Evolutionary conservation across 2,888 invertebrate genomes (phyloP), one percentile per base, ranked within the genome.

Genomic region (Phalera bucephala): DNA sequence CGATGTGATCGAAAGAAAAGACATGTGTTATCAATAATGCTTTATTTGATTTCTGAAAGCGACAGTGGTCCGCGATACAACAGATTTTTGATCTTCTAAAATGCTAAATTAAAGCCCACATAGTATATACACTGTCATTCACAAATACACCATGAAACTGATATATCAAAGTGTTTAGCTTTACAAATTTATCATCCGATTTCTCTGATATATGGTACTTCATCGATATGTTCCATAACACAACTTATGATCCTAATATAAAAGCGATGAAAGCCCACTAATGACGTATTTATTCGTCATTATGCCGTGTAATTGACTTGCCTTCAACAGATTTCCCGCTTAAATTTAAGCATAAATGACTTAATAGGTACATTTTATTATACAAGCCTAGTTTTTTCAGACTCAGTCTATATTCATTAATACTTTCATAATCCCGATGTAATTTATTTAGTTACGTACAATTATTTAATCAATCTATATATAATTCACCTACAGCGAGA

Each of bases 351-450:
- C 62, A 36, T 44, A 49, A 44, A 53, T 55, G 50, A 43, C 44
- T 46, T n/a, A n/a, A n/a, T 52, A 50, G 32, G 5, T 28, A 45
- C 22, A 44, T 41, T 44, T 44, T 37, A 45, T 60, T 78, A 44
- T 76, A 82, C 75, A 81, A 62, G 69, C 69, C 64, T 70, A 72
- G 60, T 47, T 59, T 65, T 49, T 65, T 60, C 50, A 47, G 75
- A 69, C 72, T 83, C 83, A 83, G 83, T 83, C 83, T 83, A 82
- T 82, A 62, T 62, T 77, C 72, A 75, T 70, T 73, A 79, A 78
- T 78, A 80, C 75, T 78, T 64, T 59, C 35, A 52, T 45, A 56
- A 52, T 52, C 54, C 39, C 43, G 52, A 54, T 35, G 54, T 45
- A 48, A 35, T 55, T 45, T 33, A 44, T 52, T 45, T 42, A 57